Percentiles rank a stretch among this genome's conserved stretches.
Conservation (phyloP, 2,888 invertebrate species). For the Adelphocoris suturalis region DNA sequence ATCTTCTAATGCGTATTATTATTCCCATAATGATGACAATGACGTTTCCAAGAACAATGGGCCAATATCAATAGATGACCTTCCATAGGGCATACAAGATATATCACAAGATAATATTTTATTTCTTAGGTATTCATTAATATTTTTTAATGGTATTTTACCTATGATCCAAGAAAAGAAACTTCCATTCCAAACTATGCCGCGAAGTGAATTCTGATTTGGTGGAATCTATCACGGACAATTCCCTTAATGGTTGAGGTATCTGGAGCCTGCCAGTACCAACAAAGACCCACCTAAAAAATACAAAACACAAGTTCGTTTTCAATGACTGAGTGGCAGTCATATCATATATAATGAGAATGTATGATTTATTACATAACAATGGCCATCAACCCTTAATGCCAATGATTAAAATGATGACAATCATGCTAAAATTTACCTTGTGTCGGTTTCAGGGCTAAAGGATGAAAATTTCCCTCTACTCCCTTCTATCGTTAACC, state of each 20-base stretch:
- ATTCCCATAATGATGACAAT: too few species aligned
- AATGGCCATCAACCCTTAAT: too few species aligned
- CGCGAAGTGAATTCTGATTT: slow-evolving; percentile 94
- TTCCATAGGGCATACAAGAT: too few species aligned
- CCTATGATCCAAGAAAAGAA: slow-evolving; percentile 92
- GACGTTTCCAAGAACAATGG: too few species aligned
- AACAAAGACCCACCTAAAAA: slow-evolving; percentile 85
- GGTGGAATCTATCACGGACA: slow-evolving; percentile 87
- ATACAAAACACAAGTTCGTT: too few species aligned
- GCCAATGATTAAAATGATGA: too few species aligned
- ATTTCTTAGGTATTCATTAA: neutral
- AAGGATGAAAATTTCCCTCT: slow-evolving; percentile 71
- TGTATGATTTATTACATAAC: too few species aligned
- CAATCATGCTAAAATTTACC: slow-evolving; percentile 76
- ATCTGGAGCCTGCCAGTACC: slow-evolving; percentile 90
- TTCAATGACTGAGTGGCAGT: too few species aligned
- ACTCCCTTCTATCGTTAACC: slow-evolving; percentile 78
- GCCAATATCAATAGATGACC: too few species aligned
- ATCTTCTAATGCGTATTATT: too few species aligned
- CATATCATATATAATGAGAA: too few species aligned
- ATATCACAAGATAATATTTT: too few species aligned
- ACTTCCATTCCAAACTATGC: slow-evolving; percentile 97
- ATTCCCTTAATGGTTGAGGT: slow-evolving; percentile 91
- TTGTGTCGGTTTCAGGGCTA: slow-evolving; percentile 79
- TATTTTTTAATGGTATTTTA: slow-evolving; percentile 74